Conservation (phyloP, 2,888 invertebrate species). For the Strigamia crassipes region DNA sequence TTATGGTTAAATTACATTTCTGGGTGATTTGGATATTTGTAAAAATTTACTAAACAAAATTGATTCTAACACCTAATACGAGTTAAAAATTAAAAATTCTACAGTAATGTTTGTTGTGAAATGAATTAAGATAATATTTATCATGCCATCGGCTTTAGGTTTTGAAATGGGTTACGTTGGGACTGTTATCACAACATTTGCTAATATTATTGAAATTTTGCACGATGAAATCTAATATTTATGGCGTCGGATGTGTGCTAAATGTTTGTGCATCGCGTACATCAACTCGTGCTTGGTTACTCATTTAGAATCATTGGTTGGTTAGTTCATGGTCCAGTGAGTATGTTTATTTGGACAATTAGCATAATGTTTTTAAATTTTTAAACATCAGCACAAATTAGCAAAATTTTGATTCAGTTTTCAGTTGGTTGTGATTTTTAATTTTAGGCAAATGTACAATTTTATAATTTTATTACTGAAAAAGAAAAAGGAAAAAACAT, state of each 20-base stretch:
- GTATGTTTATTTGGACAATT: neutral
- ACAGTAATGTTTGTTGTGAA: no score
- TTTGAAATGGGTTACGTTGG: neutral
- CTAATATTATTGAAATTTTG: conserved; percentile 12
- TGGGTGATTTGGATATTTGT: neutral
- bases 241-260: conserved; percentile 2
- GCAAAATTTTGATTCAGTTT: no score
- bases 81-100: neutral
- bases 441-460: no score
- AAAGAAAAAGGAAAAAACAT: no score
- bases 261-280: neutral
- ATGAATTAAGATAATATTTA: no score
- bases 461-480: no score
- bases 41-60: neutral
- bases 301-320: neutral
- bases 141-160: neutral
- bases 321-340: neutral
- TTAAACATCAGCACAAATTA: no score
- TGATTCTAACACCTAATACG: neutral
- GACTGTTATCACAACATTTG: neutral
- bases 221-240: conserved; percentile 4
- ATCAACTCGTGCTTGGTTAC: neutral
- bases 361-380: neutral
- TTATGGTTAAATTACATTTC: neutral
- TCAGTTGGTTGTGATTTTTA: no score